Conservation (phyloP, 2,797 vertebrate genomes). For the Spea hammondii region DNA sequence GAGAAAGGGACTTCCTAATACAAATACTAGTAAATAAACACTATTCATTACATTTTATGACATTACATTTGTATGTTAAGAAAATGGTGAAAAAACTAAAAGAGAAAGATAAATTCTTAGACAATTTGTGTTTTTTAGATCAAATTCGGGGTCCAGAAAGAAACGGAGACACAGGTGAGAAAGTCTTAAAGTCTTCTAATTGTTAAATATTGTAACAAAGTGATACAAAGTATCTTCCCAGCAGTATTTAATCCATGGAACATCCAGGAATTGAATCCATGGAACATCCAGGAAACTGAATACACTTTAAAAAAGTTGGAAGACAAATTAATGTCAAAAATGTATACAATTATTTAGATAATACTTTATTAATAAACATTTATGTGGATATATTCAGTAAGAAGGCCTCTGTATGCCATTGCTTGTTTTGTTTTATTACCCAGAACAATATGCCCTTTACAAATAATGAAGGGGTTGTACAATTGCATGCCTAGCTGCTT, state of each 20-base stretch:
- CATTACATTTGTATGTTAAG: too few species aligned
- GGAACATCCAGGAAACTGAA: too few species aligned
- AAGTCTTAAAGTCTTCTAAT: not conserved
- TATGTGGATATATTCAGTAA: not conserved
- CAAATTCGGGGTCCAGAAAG: slow-evolving; percentile 86
- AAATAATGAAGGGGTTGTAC: slow-evolving; percentile 12
- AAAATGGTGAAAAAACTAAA: not conserved
- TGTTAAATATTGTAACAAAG: too few species aligned
- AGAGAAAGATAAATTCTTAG: not conserved
- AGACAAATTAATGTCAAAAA: too few species aligned
- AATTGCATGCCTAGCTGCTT: slow-evolving; percentile 33
- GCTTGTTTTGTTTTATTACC: not conserved
- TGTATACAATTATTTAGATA: too few species aligned
- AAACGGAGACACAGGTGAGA: slow-evolving; percentile 92
- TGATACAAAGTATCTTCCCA: too few species aligned
- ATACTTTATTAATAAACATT: not conserved
- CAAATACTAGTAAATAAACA: too few species aligned
- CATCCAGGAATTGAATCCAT: too few species aligned
- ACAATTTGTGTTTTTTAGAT: slow-evolving; percentile 68
- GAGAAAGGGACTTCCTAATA: too few species aligned
- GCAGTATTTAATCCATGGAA: too few species aligned
- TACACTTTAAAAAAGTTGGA: too few species aligned
- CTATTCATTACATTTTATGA: too few species aligned
- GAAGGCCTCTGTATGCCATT: not conserved
- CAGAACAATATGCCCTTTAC: slow-evolving; percentile 4